A percentile compares a stretch with the other conserved stretches of the same genome.
Conservation (phyloP, 2,113 vertebrate genomes). For the Cephalopterus ornatus region DNA sequence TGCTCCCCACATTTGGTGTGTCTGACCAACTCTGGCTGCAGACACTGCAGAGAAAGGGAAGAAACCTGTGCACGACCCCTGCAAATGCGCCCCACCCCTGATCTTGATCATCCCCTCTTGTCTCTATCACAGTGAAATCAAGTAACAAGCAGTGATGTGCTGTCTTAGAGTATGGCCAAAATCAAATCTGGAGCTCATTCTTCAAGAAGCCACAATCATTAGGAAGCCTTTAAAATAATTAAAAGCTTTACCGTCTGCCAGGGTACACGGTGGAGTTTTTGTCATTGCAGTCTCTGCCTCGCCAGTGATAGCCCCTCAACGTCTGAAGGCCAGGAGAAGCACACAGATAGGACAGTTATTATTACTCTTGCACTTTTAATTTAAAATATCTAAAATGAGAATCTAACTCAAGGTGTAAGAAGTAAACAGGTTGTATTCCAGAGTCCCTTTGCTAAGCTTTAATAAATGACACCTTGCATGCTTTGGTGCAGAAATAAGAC, state of each 20-base stretch:
- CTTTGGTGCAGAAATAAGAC: conserved; percentile 14
- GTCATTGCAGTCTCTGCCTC: conserved; percentile 78
- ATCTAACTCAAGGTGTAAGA: not conserved
- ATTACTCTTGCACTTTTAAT: not conserved
- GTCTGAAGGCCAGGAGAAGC: conserved; percentile 64
- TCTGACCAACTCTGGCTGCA: not conserved
- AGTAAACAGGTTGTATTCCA: not conserved
- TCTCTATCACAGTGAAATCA: not conserved
- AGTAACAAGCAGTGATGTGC: rapidly evolving
- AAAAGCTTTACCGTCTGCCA: conserved; percentile 72
- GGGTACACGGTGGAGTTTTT: conserved; percentile 50
- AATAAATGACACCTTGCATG: not conserved
- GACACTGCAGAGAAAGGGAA: not conserved
- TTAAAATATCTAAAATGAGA: conserved; percentile 53
- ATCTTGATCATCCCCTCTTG: not conserved
- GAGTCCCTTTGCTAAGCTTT: not conserved
- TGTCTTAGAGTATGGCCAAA: not conserved
- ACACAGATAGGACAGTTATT: not conserved
- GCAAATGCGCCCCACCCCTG: rapidly evolving
- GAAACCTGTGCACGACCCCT: not conserved
- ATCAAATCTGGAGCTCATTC: not conserved
- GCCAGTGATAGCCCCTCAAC: conserved; percentile 76
- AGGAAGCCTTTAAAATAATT: not conserved
- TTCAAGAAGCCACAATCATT: not conserved
- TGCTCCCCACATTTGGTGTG: not conserved